A percentile compares a stretch with the other conserved stretches of the same genome.
Evolutionary conservation across 2,888 invertebrate genomes (phyloP).

Genomic region (Sminthurides aquaticus): DNA sequence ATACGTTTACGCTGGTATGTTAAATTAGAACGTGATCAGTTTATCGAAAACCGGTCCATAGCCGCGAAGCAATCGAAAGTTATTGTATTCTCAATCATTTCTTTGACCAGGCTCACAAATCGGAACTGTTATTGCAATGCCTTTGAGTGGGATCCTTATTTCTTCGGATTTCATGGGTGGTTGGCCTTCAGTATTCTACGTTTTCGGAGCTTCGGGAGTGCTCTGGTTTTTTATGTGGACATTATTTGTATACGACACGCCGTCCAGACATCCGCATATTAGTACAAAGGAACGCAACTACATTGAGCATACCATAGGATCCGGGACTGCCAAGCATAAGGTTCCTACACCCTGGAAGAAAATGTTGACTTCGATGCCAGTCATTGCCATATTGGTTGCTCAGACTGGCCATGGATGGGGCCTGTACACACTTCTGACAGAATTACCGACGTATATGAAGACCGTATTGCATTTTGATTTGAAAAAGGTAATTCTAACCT

Average conservation of each 20-base stretch:
- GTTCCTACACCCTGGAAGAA: slow-evolving; percentile 38
- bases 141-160: slow-evolving; percentile 75
- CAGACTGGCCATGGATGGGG: slow-evolving; percentile 48
- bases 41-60: not conserved
- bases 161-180: slow-evolving; percentile 66
- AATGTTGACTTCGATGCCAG: slow-evolving; percentile 38
- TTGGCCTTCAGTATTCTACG: slow-evolving; percentile 82
- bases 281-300: slow-evolving; percentile 64
- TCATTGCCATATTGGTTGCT: slow-evolving; percentile 37
- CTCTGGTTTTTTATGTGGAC: slow-evolving; percentile 77
- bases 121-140: slow-evolving; percentile 80
- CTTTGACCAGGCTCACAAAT: slow-evolving; percentile 83
- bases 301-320: slow-evolving; percentile 43
- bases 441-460: slow-evolving; percentile 75
- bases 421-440: slow-evolving; percentile 75
- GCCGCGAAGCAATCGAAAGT: not conserved
- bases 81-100: not conserved
- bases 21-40: not conserved
- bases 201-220: slow-evolving; percentile 70
- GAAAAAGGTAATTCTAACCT: slow-evolving; percentile 15
- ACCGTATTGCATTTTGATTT: slow-evolving; percentile 65
- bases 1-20: slow-evolving; percentile 67
- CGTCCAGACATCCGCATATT: slow-evolving; percentile 66
- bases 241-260: slow-evolving; percentile 64
- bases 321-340: slow-evolving; percentile 25